phyloP scores from a whole-genome alignment of 2,113 vertebrate species.

The Illadopsis cleaveri region DNA sequence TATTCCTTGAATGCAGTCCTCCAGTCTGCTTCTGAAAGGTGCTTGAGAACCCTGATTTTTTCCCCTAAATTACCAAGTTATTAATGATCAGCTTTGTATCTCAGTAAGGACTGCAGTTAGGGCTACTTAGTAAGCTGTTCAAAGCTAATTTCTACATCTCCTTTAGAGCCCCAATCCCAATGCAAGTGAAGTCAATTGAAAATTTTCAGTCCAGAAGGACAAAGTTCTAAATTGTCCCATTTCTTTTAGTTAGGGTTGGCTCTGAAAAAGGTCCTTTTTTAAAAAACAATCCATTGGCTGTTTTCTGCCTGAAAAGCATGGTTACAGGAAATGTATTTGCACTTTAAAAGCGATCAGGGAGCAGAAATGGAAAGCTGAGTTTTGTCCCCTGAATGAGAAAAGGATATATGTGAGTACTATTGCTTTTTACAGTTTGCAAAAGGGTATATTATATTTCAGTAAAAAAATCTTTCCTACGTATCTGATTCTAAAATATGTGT shows the following conservation, averaged over 20 bases:
- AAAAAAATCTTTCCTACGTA: not conserved
- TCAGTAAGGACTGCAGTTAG: not conserved
- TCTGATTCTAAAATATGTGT: not conserved
- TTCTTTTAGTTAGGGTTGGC: not conserved
- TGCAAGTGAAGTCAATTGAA: slow-evolving; percentile 4
- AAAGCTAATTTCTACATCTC: slow-evolving; percentile 5
- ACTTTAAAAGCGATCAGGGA: slow-evolving; percentile 1
- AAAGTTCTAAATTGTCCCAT: not conserved
- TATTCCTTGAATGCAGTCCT: slow-evolving; percentile 44
- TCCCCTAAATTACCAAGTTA: not conserved
- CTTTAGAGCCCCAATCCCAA: not conserved
- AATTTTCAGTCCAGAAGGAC: not conserved
- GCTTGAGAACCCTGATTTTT: slow-evolving; percentile 24
- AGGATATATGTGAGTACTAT: not conserved
- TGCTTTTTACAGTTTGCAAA: not conserved
- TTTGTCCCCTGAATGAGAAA: not conserved
- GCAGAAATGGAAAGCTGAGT: not conserved
- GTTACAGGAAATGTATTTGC: slow-evolving; percentile 15
- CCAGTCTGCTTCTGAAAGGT: slow-evolving; percentile 12
- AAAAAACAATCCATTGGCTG: not conserved
- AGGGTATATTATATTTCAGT: not conserved
- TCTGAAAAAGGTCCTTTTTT: not conserved
- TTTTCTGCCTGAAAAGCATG: slow-evolving; percentile 20
- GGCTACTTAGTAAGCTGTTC: not conserved
- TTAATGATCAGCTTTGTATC: slow-evolving; percentile 27